These are phyloP conservation scores for Bovichtus variegatus DNA, from an alignment of 2,797 vertebrate species.

Conservation along the genomic window DNA sequence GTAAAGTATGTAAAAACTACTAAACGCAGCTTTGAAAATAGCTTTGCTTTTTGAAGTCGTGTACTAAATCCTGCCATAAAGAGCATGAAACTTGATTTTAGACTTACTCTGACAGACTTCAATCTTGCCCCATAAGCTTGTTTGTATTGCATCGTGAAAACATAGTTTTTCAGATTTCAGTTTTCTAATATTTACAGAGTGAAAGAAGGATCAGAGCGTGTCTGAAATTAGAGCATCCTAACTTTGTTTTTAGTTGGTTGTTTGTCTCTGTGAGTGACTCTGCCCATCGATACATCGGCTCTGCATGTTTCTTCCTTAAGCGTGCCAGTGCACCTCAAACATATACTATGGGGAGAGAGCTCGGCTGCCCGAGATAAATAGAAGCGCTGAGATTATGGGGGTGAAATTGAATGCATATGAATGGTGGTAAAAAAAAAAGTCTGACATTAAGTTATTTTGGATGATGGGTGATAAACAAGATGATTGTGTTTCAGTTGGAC, in stretches of 20 bases:
- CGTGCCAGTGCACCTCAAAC: conserved; percentile 42
- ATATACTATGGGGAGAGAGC: conserved; percentile 35
- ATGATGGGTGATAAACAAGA: conserved; percentile 83
- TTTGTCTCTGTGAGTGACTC: conserved; percentile 30
- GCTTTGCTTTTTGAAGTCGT: neutral
- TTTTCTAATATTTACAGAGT: conserved; percentile 28
- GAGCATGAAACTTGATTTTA: neutral
- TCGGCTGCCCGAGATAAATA: conserved; percentile 60
- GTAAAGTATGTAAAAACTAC: neutral
- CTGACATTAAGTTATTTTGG: conserved; percentile 76
- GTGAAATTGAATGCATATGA: conserved; percentile 83
- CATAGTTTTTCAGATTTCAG: neutral
- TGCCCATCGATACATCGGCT: neutral
- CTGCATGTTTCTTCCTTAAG: neutral
- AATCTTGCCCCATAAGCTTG: neutral
- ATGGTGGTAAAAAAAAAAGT: conserved; percentile 71
- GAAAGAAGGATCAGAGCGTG: conserved; percentile 26
- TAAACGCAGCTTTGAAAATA: neutral
- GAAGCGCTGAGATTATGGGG: conserved; percentile 44
- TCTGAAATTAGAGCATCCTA: conserved; percentile 33
- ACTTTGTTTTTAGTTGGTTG: conserved; percentile 30
- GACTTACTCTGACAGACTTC: neutral
- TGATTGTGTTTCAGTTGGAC: conserved; percentile 82
- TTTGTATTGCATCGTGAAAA: neutral
- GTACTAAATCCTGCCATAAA: neutral